Evolutionary conservation across 1,140 invertebrate species (phyloP).

Genomic region (Latrodectus geometricus): DNA sequence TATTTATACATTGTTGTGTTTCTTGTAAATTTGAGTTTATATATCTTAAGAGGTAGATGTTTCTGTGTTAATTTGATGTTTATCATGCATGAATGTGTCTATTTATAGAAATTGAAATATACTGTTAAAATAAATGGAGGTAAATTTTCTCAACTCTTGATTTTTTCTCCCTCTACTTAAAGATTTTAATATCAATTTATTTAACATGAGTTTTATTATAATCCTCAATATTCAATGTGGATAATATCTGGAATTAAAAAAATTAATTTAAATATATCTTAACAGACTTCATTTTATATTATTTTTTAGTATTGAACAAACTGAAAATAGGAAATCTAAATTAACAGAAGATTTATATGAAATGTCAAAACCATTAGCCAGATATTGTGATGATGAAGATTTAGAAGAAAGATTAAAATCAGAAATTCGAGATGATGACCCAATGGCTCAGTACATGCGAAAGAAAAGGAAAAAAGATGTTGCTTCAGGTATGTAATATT

Average conservation of each 20-base stretch:
- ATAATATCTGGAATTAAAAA: not conserved
- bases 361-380: constrained; percentile 89
- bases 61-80: too few species aligned
- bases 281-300: not conserved
- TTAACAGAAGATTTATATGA: constrained; percentile 81
- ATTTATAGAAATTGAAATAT: too few species aligned
- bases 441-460: constrained; percentile 89
- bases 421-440: constrained; percentile 87
- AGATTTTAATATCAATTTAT: too few species aligned
- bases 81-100: too few species aligned
- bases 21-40: too few species aligned
- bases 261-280: constrained; percentile 15
- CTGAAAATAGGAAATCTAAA: constrained; percentile 73
- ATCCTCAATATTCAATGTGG: too few species aligned
- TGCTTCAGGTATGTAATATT: not conserved
- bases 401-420: constrained; percentile 82
- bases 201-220: too few species aligned
- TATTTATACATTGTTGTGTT: too few species aligned
- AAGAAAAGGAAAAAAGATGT: constrained; percentile 76
- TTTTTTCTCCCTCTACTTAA: too few species aligned
- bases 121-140: too few species aligned
- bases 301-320: constrained; percentile 57
- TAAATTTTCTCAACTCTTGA: too few species aligned
- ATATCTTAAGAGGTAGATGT: too few species aligned
- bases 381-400: constrained; percentile 89